phyloP scores from a whole-genome alignment of 2,888 invertebrate genomes.

The Mythimna ferrago region DNA sequence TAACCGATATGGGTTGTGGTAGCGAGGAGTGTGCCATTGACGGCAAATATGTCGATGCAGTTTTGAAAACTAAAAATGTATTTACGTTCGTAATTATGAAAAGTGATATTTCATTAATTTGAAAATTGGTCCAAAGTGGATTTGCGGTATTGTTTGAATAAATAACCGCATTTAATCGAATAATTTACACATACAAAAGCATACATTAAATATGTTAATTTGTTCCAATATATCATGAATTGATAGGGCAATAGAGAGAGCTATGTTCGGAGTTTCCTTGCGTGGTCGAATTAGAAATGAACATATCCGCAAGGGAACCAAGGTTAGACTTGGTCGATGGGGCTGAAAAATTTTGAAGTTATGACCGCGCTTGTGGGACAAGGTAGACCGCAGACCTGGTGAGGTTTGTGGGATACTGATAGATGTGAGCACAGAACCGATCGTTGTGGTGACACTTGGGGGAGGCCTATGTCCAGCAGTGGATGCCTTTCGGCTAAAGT shows the following conservation, averaged over 20 bases:
- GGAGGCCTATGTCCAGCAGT: no score
- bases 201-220: not conserved
- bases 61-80: not conserved
- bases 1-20: constrained; percentile 10
- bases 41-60: constrained; percentile 18
- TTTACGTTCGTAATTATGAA: not conserved
- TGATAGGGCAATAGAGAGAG: no score
- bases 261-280: no score
- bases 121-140: not conserved
- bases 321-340: no score
- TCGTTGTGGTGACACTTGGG: no score
- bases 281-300: no score
- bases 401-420: no score
- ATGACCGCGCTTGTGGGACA: no score
- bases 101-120: not conserved
- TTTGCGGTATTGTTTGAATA: not conserved
- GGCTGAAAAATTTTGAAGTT: no score
- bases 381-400: no score
- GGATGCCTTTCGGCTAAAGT: not conserved
- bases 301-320: no score
- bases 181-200: not conserved
- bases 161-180: not conserved
- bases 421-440: no score
- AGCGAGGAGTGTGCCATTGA: constrained; percentile 1
- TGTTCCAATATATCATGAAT: not conserved